Base-by-base conservation (phyloP, 2,113 vertebrate species). In the Phyllopteryx taeniolatus region DNA sequence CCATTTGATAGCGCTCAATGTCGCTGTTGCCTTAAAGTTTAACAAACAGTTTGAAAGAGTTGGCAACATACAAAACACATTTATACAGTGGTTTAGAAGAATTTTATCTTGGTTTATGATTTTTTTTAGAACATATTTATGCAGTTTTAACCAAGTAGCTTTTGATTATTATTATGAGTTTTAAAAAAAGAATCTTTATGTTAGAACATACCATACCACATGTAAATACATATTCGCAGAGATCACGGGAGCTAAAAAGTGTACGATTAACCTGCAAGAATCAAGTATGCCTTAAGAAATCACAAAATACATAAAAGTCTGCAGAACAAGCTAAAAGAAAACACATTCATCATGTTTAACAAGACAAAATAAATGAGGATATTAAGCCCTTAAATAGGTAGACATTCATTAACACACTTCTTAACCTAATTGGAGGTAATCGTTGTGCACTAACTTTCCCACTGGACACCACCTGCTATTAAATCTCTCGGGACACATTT, bases 1-100 rank as follows among this genome's bases (percentile, higher is more conserved):
- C 96, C 95, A 96, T 98, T 96, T 98, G 96, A 95, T 95, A 96
- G 92, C 96, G 96, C 91, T 98, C 96, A 95, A 95, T 97, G 96
- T 98, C 97, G 93, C 96, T 99, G 95, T 96, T 97, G 92, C 96
- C 97, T 99, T 98, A 94, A 98, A 97, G 94, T 98, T 97, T 96
- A 96, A 97, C 95, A 96, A 95, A 98, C 92, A 98, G 93, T 94
- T 97, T 98, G 94, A 98, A 92, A 94, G 95, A 94, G 86, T 88
- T 60, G 87, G 90, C 90, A 88, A 89, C 87, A 93, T 79, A 92
- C 88, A 92, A 85, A 86, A 91, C 78, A 92, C 85, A 91, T 92
- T 93, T 93, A 92, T 82, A 92, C 89, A 91, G 75, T 86, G 83
- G 84, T 92, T 93, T 92, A 93, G 49, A 83, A 14, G 75, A 68